Evolutionary conservation across 2,888 invertebrate genomes (phyloP).

Genomic region (Sminthurides aquaticus): DNA sequence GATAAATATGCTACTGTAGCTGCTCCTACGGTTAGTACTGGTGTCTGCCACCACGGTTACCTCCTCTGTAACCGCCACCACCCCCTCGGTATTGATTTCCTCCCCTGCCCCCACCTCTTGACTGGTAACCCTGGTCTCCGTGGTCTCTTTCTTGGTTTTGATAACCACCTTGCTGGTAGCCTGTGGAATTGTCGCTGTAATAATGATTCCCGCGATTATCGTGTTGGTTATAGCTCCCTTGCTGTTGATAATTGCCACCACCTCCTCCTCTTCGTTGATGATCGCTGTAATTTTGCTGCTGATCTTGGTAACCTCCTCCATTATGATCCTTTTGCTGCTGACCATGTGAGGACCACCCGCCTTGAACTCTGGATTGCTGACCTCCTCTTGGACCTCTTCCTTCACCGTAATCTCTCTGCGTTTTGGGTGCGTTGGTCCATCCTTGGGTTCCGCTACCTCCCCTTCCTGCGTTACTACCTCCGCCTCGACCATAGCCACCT

Average conservation of each 20-base stretch:
- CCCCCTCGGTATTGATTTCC: conserved; percentile 21
- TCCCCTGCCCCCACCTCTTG: conserved; percentile 38
- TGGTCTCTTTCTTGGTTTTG: conserved; percentile 14
- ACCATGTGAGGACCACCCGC: conserved; percentile 34
- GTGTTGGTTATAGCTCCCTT: background rate
- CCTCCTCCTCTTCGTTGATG: conserved; percentile 18
- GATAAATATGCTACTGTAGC: too few relatives aligned
- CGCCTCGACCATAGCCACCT: conserved; percentile 44
- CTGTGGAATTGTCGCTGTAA: conserved; percentile 29
- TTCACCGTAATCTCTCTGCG: conserved; percentile 43
- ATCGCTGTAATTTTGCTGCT: conserved; percentile 42
- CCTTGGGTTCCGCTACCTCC: conserved; percentile 44
- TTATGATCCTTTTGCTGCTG: conserved; percentile 47
- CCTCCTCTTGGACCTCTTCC: conserved; percentile 42
- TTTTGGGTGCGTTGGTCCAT: conserved; percentile 43
- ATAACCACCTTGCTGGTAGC: conserved; percentile 23
- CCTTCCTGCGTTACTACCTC: conserved; percentile 35
- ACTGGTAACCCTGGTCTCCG: conserved; percentile 43
- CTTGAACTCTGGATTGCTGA: conserved; percentile 30
- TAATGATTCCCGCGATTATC: conserved; percentile 18
- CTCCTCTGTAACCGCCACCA: conserved; percentile 40
- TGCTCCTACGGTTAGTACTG: too few relatives aligned
- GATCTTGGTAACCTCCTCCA: conserved; percentile 47
- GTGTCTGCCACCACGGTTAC: conserved; percentile 15
- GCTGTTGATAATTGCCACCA: conserved; percentile 16